These are phyloP conservation scores for Platycnemis pennipes DNA, from an alignment of 2,888 invertebrate genomes.

Conservation along the genomic window DNA sequence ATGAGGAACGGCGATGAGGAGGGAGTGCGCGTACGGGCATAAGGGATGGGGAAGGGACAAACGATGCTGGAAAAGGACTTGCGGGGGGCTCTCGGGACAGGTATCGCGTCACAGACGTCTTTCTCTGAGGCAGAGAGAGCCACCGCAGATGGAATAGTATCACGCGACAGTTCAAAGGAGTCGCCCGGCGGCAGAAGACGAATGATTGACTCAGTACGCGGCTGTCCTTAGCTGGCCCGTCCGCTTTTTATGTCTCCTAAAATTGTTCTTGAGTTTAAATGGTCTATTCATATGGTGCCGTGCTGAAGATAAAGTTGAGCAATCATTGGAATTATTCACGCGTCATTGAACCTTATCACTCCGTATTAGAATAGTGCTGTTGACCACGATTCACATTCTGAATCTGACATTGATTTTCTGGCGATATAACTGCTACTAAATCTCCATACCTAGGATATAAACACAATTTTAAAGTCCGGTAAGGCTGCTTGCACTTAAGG, in stretches of 20 bases:
- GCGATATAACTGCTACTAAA: no score
- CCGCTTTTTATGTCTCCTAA: neutral
- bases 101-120: slow-evolving; percentile 41
- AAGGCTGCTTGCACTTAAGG: no score
- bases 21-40: neutral
- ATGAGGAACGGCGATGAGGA: neutral
- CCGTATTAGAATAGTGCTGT: no score
- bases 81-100: neutral
- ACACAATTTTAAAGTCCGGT: no score
- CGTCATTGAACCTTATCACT: no score
- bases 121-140: neutral
- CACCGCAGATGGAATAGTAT: slow-evolving; percentile 50
- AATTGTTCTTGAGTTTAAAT: neutral
- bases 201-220: neutral
- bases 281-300: slow-evolving; percentile 11
- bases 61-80: slow-evolving; percentile 9
- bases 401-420: no score
- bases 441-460: no score
- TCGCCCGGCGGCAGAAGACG: slow-evolving; percentile 38
- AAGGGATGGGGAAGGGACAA: neutral
- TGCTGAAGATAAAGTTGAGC: neutral
- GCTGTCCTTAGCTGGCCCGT: neutral
- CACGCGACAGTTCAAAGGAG: slow-evolving; percentile 42
- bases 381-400: no score
- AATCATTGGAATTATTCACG: no score